phyloP scores from a whole-genome alignment of 2,888 invertebrate species.

The Rhimphoctona megacephalus region DNA sequence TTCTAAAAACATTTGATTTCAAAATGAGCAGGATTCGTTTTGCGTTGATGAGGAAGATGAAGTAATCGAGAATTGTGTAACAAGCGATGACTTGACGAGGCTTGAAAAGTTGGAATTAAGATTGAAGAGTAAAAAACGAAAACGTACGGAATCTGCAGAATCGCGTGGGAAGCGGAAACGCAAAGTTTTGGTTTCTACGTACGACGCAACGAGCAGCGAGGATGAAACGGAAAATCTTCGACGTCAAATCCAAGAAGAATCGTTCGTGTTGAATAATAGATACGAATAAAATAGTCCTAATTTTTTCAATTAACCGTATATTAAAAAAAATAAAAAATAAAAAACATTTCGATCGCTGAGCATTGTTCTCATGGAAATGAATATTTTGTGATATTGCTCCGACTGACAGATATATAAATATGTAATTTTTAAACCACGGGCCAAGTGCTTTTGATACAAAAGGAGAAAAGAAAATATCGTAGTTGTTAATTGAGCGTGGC shows the following conservation, averaged over 20 bases:
- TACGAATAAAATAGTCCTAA: neutral
- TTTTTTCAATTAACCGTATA: neutral
- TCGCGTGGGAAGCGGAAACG: constrained; percentile 62
- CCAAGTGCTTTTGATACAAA: constrained; percentile 1
- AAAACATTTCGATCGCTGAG: constrained; percentile 3
- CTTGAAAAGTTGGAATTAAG: constrained; percentile 73
- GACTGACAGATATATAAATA: neutral
- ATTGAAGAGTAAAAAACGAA: constrained; percentile 71
- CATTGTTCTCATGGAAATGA: neutral
- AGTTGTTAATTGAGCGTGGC: constrained; percentile 13
- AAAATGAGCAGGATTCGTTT: constrained; percentile 77
- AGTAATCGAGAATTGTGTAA: constrained; percentile 40
- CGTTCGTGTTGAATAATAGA: constrained; percentile 60
- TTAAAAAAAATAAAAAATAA: neutral
- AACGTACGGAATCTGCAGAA: constrained; percentile 59
- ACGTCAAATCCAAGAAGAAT: constrained; percentile 75
- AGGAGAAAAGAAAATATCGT: neutral
- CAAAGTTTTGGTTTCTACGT: constrained; percentile 41
- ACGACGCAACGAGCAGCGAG: constrained; percentile 75
- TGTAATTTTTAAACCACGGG: neutral
- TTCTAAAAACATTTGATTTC: constrained; percentile 15
- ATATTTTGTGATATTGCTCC: constrained; percentile 41
- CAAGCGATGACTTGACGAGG: constrained; percentile 63
- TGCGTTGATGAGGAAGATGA: constrained; percentile 74
- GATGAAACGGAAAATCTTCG: constrained; percentile 79